Percentiles rank a stretch among this genome's conserved stretches.
phyloP scores from a whole-genome alignment of 2,113 vertebrate genomes.

The Opisthocomus hoazin region DNA sequence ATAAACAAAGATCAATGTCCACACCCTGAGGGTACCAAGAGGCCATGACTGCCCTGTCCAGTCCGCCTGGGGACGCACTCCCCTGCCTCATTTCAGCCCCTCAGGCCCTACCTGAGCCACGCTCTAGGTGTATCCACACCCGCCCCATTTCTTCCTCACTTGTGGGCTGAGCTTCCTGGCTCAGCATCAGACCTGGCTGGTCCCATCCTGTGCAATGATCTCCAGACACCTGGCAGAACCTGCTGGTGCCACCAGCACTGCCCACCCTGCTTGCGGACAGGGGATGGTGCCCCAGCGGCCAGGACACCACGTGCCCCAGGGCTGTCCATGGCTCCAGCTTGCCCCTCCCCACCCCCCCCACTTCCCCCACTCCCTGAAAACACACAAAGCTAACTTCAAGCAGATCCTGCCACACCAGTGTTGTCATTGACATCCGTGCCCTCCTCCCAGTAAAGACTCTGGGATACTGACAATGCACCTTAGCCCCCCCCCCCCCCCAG shows the following conservation, averaged over 20 bases:
- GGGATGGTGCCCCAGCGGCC: background rate
- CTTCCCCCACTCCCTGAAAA: too few species aligned
- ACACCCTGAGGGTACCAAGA: background rate
- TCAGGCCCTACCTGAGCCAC: background rate
- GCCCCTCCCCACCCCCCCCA: background rate
- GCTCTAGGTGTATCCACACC: background rate
- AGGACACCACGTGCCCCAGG: background rate
- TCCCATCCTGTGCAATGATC: background rate
- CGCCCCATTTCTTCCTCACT: background rate
- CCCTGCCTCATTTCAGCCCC: background rate
- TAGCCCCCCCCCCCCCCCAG: background rate
- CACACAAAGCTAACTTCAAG: background rate
- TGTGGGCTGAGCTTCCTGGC: background rate
- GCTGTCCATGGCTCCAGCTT: background rate
- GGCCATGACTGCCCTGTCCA: background rate
- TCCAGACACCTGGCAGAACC: background rate
- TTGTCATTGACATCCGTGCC: background rate
- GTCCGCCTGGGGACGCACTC: too few species aligned
- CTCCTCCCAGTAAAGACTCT: background rate
- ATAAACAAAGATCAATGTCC: background rate
- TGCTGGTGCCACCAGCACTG: background rate
- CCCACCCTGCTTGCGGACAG: background rate
- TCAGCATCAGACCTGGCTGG: background rate
- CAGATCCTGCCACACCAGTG: background rate
- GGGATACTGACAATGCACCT: background rate